Evolutionary conservation across 2,113 vertebrate genomes (phyloP), one percentile per base, ranked within the genome.

Genomic region (Delphinus delphis): DNA sequence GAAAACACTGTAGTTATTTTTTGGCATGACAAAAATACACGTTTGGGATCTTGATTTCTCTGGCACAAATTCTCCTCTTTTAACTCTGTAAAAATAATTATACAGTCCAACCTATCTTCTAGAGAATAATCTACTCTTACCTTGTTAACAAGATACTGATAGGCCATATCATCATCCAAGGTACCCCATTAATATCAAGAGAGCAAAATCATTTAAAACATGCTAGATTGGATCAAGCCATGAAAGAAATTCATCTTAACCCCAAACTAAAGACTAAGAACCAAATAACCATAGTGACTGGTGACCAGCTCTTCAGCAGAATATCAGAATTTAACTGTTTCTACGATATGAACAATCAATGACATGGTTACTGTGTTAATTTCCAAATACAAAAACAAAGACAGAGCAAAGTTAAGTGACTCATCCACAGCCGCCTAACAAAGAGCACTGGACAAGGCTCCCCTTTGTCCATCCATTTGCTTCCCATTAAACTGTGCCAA

Each of bases 311-410:
- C 74, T 67, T 86, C 15, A 38, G 44, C 68, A 93, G 31, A 93
- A 25, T n/a, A 74, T 50, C 11, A 65, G 25, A 93, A 84, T 70
- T 68, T 68, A 31, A 58, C 67, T 79, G 74, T 67, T 93, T 88
- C 67, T 50, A 26, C 21, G 76, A 23, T 28, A 58, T 33, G 38
- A 95, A 74, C 20, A 73, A 70, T 76, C 41, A 68, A 25, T 44
- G 60, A 84, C 55, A 63, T 63, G 13, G 50, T 55, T 83, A 84
- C 23, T 91, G 47, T 84, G 17, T 53, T 87, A 71, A 88, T 76
- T 88, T 93, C 55, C 82, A 97, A 93, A 89, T 15, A 91, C 8
- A 74, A 88, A 97, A 90, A 77, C 89, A 83, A 62, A 83, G 41
- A 28, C 85, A 79, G 67, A 74, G 23, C 67, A 73, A 92, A 73